These are phyloP conservation scores for Aviceda subcristata DNA, from an alignment of 2,113 vertebrate species.

Conservation along the genomic window DNA sequence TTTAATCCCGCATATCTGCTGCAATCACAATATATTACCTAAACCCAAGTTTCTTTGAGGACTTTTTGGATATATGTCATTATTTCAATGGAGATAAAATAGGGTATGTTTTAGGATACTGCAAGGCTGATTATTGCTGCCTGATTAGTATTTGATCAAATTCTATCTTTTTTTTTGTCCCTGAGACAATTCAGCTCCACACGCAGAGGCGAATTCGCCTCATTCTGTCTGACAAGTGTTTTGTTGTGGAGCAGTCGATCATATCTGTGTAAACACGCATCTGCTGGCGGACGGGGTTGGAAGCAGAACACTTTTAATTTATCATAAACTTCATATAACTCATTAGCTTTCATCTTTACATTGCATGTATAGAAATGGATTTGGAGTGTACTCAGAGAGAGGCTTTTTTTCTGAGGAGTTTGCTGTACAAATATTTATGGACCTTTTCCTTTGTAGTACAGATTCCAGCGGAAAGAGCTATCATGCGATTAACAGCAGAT, in stretches of 20 bases:
- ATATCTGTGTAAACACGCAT: conserved; percentile 33
- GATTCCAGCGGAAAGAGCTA: conserved; percentile 33
- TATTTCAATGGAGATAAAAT: conserved; percentile 29
- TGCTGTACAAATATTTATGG: conserved; percentile 74
- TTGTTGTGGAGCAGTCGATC: conserved; percentile 7
- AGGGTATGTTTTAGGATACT: neutral
- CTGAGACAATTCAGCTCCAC: neutral
- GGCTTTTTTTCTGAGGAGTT: conserved; percentile 54
- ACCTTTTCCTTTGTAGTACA: conserved; percentile 48
- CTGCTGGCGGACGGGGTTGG: neutral
- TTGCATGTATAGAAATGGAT: conserved; percentile 8
- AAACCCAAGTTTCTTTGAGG: conserved; percentile 47
- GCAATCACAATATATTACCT: conserved; percentile 31
- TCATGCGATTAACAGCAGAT: neutral
- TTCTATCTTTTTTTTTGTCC: neutral
- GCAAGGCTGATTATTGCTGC: conserved; percentile 27
- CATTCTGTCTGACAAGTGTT: conserved; percentile 48
- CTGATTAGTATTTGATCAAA: conserved; percentile 43
- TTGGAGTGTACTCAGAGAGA: conserved; percentile 27
- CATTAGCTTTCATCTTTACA: conserved; percentile 65
- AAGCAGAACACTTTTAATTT: conserved; percentile 48
- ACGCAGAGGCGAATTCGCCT: conserved; percentile 1
- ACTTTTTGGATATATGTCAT: conserved; percentile 31
- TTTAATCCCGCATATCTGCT: conserved; percentile 14
- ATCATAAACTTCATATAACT: conserved; percentile 58